Percentiles rank a stretch among this genome's conserved stretches.
These are phyloP conservation scores for Pomacea maculata DNA, from an alignment of 1,140 invertebrate species.

Conservation along the genomic window DNA sequence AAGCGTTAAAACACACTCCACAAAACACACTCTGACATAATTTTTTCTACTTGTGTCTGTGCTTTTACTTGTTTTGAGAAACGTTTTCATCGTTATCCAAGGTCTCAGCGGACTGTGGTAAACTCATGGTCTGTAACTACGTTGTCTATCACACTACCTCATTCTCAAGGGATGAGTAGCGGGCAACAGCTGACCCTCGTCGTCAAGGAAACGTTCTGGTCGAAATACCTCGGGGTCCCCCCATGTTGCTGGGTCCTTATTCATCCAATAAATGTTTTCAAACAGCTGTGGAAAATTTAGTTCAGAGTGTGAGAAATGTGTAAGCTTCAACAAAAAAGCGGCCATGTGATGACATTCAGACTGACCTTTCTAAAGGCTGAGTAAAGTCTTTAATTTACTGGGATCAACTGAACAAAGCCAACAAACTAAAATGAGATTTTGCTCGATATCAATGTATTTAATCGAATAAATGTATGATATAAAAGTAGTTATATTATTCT, in stretches of 20 bases:
- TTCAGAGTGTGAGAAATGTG: neutral
- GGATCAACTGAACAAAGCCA: neutral
- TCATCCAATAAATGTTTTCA: constrained; percentile 82
- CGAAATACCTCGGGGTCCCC: constrained; percentile 75
- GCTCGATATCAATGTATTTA: neutral
- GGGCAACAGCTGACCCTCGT: constrained; percentile 19
- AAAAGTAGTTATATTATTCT: too few species aligned
- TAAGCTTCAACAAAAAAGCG: neutral
- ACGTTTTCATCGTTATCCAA: neutral
- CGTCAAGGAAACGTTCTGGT: constrained; percentile 70
- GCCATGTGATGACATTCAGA: too few species aligned
- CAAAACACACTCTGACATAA: too few species aligned
- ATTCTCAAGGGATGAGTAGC: constrained; percentile 16
- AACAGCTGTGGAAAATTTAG: constrained; percentile 67
- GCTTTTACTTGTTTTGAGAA: too few species aligned
- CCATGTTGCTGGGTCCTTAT: constrained; percentile 78
- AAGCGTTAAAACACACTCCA: too few species aligned
- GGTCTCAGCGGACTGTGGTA: too few species aligned
- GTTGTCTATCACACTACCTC: neutral
- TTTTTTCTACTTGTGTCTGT: too few species aligned
- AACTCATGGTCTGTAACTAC: too few species aligned
- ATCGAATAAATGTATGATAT: neutral
- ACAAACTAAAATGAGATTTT: neutral
- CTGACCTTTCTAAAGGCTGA: too few species aligned
- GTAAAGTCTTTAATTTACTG: too few species aligned